Conservation (phyloP, 2,888 invertebrate genomes). For the Cordilura impudica region DNA sequence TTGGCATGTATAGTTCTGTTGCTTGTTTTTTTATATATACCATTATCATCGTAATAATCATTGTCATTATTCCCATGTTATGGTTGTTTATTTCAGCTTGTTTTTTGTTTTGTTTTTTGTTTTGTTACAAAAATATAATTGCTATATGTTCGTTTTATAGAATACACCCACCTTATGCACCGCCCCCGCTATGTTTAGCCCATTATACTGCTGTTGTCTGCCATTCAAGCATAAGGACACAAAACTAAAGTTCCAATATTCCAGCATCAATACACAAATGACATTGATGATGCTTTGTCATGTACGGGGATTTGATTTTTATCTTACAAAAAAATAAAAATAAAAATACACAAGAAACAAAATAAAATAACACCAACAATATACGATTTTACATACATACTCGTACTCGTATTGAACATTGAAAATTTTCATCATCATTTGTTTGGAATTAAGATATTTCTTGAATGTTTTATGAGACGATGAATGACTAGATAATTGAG, state of each 20-base stretch:
- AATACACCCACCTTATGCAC: not conserved
- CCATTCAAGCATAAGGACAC: slow-evolving; percentile 13
- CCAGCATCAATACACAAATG: slow-evolving; percentile 40
- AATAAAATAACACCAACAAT: slow-evolving; percentile 9
- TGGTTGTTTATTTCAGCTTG: no score
- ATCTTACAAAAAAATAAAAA: slow-evolving; percentile 42
- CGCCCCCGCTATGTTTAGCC: not conserved
- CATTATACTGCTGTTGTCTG: not conserved
- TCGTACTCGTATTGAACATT: slow-evolving; percentile 19
- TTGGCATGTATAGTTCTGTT: not conserved
- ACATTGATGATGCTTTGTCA: slow-evolving; percentile 57
- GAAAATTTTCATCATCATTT: slow-evolving; percentile 47
- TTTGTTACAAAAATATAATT: not conserved
- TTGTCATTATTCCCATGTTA: not conserved
- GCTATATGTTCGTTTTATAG: not conserved
- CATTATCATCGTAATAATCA: not conserved
- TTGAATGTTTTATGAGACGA: not conserved
- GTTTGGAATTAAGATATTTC: slow-evolving; percentile 36
- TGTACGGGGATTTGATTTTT: slow-evolving; percentile 58
- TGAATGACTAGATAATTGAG: slow-evolving; percentile 13
- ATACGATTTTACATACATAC: not conserved
- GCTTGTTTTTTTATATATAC: not conserved
- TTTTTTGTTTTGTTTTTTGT: no score
- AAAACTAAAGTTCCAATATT: slow-evolving; percentile 42
- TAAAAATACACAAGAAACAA: slow-evolving; percentile 16